phyloP scores from a whole-genome alignment of 37 sponge, comb jelly and placozoan species.

The Bolinopsis microptera region DNA sequence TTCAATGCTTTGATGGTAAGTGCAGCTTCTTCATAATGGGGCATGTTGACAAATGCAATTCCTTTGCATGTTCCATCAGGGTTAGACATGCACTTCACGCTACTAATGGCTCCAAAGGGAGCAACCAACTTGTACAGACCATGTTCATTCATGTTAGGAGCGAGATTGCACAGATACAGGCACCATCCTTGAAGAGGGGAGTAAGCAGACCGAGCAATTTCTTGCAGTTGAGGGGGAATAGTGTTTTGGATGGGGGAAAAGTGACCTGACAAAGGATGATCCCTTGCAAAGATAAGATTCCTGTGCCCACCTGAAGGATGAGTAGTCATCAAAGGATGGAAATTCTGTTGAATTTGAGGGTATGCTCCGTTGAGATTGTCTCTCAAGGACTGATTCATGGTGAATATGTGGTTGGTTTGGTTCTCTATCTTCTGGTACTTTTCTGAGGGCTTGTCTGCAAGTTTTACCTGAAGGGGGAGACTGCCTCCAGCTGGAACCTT shows the following conservation, averaged over 20 bases:
- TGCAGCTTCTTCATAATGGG: slow-evolving; percentile 86
- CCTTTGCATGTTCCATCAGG: slow-evolving; percentile 75
- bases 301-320: slow-evolving; percentile 32
- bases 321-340: slow-evolving; percentile 48
- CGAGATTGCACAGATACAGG: slow-evolving; percentile 85
- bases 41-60: slow-evolving; percentile 95
- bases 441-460: slow-evolving; percentile 61
- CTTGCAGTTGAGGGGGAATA: slow-evolving; percentile 64
- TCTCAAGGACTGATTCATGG: slow-evolving; percentile 2
- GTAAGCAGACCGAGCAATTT: slow-evolving; percentile 55
- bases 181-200: slow-evolving; percentile 71
- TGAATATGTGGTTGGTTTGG: not conserved
- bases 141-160: slow-evolving; percentile 76
- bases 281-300: slow-evolving; percentile 35
- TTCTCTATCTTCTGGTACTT: slow-evolving; percentile 45
- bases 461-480: slow-evolving; percentile 76
- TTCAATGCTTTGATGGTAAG: slow-evolving; percentile 75
- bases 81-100: slow-evolving; percentile 82
- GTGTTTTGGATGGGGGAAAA: slow-evolving; percentile 32
- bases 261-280: slow-evolving; percentile 16
- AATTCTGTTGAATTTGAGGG: slow-evolving; percentile 44
- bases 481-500: slow-evolving; percentile 69
- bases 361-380: slow-evolving; percentile 12
- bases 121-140: slow-evolving; percentile 85
- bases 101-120: slow-evolving; percentile 87